These are phyloP conservation scores for Rhynchopsitta pachyrhyncha DNA, from an alignment of 2,113 vertebrate species.

Conservation along the genomic window DNA sequence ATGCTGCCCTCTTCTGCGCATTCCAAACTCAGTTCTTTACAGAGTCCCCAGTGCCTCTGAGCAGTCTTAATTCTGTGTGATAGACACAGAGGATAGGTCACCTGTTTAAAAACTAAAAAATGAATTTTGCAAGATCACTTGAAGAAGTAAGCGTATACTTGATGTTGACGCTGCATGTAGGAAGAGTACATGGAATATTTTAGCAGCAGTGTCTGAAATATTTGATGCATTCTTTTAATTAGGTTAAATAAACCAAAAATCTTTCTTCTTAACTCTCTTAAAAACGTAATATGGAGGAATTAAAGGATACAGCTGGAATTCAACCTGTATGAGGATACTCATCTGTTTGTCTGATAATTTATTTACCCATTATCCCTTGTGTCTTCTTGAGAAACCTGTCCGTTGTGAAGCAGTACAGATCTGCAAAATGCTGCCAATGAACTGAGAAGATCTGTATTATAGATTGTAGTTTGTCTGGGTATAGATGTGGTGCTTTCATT, in stretches of 20 bases:
- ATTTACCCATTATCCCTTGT: background rate
- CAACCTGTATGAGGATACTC: background rate
- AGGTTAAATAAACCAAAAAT: background rate
- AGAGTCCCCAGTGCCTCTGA: background rate
- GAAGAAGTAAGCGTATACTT: background rate
- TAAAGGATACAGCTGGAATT: background rate
- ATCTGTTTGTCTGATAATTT: background rate
- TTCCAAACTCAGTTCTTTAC: background rate
- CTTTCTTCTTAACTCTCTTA: background rate
- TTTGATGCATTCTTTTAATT: background rate
- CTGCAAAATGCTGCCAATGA: background rate
- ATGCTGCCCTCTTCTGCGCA: slow-evolving; percentile 71
- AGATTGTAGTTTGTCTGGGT: background rate
- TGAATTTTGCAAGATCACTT: background rate
- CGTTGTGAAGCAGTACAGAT: background rate
- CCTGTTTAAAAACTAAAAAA: background rate
- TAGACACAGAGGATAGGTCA: background rate
- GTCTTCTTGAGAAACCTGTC: background rate
- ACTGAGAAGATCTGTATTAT: background rate
- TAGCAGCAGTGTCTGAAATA: background rate
- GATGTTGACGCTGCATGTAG: background rate
- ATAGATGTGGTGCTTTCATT: background rate
- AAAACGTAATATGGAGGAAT: background rate
- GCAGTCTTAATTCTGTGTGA: background rate
- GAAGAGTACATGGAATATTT: background rate